Conservation (phyloP, 2,797 vertebrate species). For the Gastrophryne carolinensis region DNA sequence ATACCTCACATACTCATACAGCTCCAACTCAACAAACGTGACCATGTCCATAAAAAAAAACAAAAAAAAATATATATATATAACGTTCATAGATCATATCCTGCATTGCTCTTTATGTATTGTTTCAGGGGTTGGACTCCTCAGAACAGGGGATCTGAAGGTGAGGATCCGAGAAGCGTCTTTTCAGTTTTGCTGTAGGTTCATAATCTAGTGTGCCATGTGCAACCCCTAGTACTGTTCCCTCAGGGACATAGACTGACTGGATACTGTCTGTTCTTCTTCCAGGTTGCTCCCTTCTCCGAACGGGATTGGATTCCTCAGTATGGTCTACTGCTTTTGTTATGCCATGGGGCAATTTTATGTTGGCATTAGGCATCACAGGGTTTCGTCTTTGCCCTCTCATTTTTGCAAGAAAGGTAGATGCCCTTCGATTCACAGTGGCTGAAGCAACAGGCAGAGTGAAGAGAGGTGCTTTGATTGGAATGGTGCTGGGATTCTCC, state of each 20-base stretch:
- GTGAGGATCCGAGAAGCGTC: conserved; percentile 86
- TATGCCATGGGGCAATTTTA: conserved; percentile 80
- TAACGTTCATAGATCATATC: neutral
- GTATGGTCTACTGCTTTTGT: conserved; percentile 56
- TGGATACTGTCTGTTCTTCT: conserved; percentile 83
- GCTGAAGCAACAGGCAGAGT: conserved; percentile 18
- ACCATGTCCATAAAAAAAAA: neutral
- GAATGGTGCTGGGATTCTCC: neutral
- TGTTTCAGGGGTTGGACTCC: conserved; percentile 60
- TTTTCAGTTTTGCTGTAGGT: conserved; percentile 60
- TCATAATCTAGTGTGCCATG: conserved; percentile 59
- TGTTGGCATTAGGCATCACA: conserved; percentile 80
- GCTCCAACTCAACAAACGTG: neutral
- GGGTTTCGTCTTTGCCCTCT: conserved; percentile 79
- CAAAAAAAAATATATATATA: neutral
- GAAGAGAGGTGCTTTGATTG: conserved; percentile 8
- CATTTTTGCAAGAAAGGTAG: conserved; percentile 65
- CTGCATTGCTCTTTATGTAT: neutral
- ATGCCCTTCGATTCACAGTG: conserved; percentile 56
- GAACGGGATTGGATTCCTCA: conserved; percentile 56
- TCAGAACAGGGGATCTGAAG: conserved; percentile 68
- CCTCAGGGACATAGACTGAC: conserved; percentile 76
- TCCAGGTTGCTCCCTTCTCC: conserved; percentile 73
- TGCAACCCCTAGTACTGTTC: conserved; percentile 61
- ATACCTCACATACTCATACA: neutral